Base-by-base conservation (phyloP, 1,140 invertebrate species). In the Cyrtorhinus lividipennis region DNA sequence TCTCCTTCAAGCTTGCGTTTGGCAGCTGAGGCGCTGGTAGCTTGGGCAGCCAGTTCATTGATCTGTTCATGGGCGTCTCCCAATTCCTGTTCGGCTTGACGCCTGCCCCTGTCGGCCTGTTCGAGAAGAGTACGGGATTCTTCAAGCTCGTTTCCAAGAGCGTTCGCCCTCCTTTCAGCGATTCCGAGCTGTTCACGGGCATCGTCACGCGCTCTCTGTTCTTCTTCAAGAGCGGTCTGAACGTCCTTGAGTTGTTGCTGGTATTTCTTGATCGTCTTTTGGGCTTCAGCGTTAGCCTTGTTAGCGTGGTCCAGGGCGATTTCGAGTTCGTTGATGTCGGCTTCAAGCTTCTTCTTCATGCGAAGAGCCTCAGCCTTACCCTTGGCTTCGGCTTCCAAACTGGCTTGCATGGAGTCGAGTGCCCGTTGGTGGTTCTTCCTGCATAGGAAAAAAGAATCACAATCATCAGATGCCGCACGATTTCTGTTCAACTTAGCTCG, bases 341-440 rank as follows among this genome's bases (percentile, higher is more conserved):
- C 88, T 78, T 99, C 96, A 69, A 99, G 81, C 80, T 99, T 99
- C 89, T 99, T 99, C 89, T 98, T 98, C 88, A 98, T 91, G 78
- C 95, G 89, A 69, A 98, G 83, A 68, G 95, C 94, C 82, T 99
- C 96, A 80, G 93, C 92, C 78, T 98, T 98, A 71, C 94, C 95
- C 82, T 97, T 95, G 72, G 94, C 88, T 79, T 99, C 96, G 72
- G 95, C 92, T 82, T 99, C 96, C 67, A 99, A 84, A 71, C 90
- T 95, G 68, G 95, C 94, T 81, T 99, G 95, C 92, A 99, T 98
- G 69, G 94, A 96, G 77, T 99, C 96, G 72, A 99, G 84, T 64
- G 94, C 92, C 67, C 95, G 89, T 79, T 98, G 94, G 80, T 99
- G 95, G 77, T 98, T 98, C 84, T 98, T 98, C 76, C 95, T 88